A percentile compares a stretch with the other conserved stretches of the same genome.
These are phyloP conservation scores for Parambassis ranga DNA, from an alignment of 2,797 vertebrate genomes.

Conservation along the genomic window DNA sequence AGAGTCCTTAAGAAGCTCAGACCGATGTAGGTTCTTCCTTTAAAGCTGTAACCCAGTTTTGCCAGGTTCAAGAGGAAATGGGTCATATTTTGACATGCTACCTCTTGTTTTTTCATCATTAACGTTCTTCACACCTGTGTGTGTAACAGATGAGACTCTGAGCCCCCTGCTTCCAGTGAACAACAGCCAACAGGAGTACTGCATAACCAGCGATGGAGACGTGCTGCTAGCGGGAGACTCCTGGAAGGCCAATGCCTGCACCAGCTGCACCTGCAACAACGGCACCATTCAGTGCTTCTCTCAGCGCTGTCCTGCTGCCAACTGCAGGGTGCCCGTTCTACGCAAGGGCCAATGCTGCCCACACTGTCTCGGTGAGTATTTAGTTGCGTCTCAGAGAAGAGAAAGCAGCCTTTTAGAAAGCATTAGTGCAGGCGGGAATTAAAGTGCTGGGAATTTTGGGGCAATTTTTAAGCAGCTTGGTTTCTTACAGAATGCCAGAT, in stretches of 20 bases:
- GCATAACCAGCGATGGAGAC: conserved; percentile 80
- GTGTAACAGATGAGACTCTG: conserved; percentile 74
- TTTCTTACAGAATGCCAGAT: too few species aligned
- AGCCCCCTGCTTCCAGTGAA: conserved; percentile 75
- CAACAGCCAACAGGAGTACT: conserved; percentile 79
- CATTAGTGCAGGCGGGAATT: not conserved
- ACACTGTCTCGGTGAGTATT: conserved; percentile 81
- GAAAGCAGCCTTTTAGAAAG: conserved; percentile 3
- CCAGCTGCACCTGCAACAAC: conserved; percentile 85
- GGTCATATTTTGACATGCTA: not conserved
- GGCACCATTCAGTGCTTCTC: conserved; percentile 85
- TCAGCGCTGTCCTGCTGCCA: conserved; percentile 78
- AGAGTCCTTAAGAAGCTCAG: not conserved
- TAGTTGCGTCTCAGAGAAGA: not conserved
- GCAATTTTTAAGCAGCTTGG: too few species aligned
- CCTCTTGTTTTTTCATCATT: not conserved
- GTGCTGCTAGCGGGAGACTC: conserved; percentile 80
- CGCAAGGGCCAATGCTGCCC: conserved; percentile 88
- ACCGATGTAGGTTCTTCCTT: not conserved
- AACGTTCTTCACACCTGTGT: conserved; percentile 18
- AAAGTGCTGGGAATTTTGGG: too few species aligned
- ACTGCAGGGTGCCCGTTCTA: conserved; percentile 83
- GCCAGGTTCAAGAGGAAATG: not conserved
- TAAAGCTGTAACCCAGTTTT: not conserved
- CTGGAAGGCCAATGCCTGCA: conserved; percentile 85